Percentiles rank a stretch among this genome's conserved stretches.
These are phyloP conservation scores for Ochropleura plecta DNA, from an alignment of 2,888 invertebrate species.

Conservation along the genomic window DNA sequence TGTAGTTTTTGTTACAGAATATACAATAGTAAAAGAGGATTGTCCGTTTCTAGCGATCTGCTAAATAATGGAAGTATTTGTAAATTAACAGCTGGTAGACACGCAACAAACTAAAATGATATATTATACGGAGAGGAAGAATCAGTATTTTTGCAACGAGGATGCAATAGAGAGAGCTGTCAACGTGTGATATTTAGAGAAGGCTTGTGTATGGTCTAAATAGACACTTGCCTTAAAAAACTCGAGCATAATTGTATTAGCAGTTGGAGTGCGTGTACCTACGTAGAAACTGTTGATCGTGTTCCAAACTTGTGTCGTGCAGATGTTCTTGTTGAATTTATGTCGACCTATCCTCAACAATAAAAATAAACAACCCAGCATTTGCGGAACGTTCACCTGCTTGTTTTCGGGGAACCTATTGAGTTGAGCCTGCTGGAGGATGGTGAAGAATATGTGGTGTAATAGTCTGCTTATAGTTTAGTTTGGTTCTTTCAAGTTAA, in stretches of 20 bases:
- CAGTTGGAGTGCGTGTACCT: neutral
- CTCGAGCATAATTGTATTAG: conserved; percentile 5
- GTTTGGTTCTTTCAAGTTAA: neutral
- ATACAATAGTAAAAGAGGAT: conserved; percentile 27
- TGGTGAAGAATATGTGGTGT: too few relatives aligned
- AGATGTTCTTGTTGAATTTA: conserved; percentile 20
- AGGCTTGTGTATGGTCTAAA: neutral
- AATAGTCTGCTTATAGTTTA: neutral
- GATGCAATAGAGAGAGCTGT: conserved; percentile 7
- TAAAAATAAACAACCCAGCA: neutral
- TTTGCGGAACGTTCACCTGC: neutral
- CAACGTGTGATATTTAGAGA: conserved; percentile 11
- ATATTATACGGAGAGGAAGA: conserved; percentile 37
- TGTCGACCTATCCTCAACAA: neutral
- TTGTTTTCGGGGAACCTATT: neutral
- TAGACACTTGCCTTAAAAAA: neutral
- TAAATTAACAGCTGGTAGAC: conserved; percentile 52
- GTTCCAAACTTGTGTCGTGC: conserved; percentile 1
- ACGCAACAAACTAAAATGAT: conserved; percentile 37
- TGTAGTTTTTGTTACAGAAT: conserved; percentile 19
- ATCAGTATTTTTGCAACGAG: conserved; percentile 3
- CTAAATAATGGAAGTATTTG: conserved; percentile 64
- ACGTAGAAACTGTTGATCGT: conserved; percentile 5
- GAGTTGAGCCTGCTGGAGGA: too few relatives aligned
- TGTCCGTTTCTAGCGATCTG: conserved; percentile 7